Conservation (phyloP, 2,888 invertebrate species). For the Andrena flavipes region DNA sequence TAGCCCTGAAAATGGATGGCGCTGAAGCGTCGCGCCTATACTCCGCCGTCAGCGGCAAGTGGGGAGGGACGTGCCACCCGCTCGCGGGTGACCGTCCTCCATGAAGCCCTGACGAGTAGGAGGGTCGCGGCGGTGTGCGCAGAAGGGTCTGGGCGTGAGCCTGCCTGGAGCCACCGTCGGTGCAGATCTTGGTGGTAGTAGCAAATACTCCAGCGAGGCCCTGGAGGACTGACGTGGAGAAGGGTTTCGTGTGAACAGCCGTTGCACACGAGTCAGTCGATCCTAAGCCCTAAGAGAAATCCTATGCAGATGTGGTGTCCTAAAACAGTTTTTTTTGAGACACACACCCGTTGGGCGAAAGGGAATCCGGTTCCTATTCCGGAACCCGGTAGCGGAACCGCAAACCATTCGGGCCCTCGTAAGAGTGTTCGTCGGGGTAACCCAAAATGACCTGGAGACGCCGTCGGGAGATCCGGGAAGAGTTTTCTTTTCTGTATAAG, state of each 20-base stretch:
- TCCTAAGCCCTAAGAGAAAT: constrained; percentile 85
- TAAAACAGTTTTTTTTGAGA: no score
- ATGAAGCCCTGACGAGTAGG: constrained; percentile 88
- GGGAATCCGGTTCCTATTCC: neutral
- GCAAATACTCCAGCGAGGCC: constrained; percentile 88
- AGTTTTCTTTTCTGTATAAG: no score
- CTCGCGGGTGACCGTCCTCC: constrained; percentile 45
- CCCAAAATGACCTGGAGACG: no score
- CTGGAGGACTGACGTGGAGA: constrained; percentile 88
- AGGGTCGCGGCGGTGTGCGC: constrained; percentile 76
- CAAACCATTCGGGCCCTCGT: no score
- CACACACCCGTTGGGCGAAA: neutral
- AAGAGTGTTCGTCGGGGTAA: no score
- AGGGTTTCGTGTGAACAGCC: constrained; percentile 88
- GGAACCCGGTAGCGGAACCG: no score
- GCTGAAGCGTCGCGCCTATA: constrained; percentile 87
- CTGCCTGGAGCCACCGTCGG: constrained; percentile 72
- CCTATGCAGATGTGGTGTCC: constrained; percentile 6
- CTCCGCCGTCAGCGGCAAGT: constrained; percentile 86
- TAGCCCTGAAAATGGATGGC: constrained; percentile 90
- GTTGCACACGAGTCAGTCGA: constrained; percentile 87
- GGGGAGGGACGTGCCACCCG: constrained; percentile 67
- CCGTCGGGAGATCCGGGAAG: no score
- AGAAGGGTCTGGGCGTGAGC: constrained; percentile 82
- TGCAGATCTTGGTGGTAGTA: constrained; percentile 86